phyloP scores from a whole-genome alignment of 1,140 invertebrate species.

The Anoplophora glabripennis region DNA sequence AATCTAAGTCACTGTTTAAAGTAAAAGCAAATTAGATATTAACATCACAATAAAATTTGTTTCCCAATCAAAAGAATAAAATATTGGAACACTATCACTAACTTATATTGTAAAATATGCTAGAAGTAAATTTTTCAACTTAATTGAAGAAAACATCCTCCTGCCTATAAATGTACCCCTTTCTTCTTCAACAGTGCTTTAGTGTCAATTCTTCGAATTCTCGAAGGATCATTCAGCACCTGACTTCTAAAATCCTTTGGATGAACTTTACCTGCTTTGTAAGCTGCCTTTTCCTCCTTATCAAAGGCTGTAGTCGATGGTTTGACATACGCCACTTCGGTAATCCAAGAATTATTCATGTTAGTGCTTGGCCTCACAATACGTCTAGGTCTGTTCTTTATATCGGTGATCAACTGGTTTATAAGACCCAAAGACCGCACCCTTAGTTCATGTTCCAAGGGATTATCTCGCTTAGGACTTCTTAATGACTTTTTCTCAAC shows the following conservation, averaged over 20 bases:
- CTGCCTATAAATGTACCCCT: conserved; percentile 8
- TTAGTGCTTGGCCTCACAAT: conserved; percentile 14
- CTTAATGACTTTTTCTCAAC: neutral
- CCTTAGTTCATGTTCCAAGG: neutral
- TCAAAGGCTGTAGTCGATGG: conserved; percentile 21
- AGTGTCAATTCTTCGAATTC: conserved; percentile 30
- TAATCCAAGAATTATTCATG: conserved; percentile 14
- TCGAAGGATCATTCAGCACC: conserved; percentile 28
- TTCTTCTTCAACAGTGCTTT: conserved; percentile 26
- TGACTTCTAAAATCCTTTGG: conserved; percentile 40
- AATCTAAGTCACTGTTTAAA: too few relatives aligned
- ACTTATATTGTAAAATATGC: too few relatives aligned
- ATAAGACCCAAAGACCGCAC: conserved; percentile 13
- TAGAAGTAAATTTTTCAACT: too few relatives aligned
- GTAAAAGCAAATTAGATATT: too few relatives aligned
- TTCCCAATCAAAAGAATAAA: too few relatives aligned
- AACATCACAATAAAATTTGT: too few relatives aligned
- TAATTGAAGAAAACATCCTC: too few relatives aligned
- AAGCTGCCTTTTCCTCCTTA: conserved; percentile 10
- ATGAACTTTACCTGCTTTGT: conserved; percentile 16
- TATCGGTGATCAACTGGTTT: conserved; percentile 25
- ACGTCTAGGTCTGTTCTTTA: conserved; percentile 30
- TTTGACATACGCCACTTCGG: conserved; percentile 15
- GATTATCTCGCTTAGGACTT: neutral
- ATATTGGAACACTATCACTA: too few relatives aligned